phyloP scores from a whole-genome alignment of 2,797 vertebrate species.

The Clarias fuscus region DNA sequence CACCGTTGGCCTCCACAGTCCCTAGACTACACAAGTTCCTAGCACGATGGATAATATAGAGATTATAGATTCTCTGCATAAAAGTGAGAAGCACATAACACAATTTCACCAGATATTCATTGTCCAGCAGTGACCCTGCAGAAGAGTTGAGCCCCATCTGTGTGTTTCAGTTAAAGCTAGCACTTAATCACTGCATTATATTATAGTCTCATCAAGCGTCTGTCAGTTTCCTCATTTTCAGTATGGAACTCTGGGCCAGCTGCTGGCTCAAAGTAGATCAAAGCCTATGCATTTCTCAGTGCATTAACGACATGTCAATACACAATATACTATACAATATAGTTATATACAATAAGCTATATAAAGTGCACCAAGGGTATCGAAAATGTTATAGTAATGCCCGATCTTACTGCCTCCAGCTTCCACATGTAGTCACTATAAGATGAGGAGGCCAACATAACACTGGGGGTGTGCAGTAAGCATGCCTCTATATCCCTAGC shows the following conservation, averaged over 20 bases:
- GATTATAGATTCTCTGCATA: not conserved
- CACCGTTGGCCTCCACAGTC: no score
- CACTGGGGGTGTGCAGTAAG: not conserved
- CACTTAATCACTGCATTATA: not conserved
- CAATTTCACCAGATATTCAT: not conserved
- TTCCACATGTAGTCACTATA: not conserved
- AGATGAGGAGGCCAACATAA: not conserved
- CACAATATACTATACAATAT: not conserved
- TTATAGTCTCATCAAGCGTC: not conserved
- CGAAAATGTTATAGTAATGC: not conserved
- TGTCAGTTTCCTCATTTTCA: not conserved
- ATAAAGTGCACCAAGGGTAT: not conserved
- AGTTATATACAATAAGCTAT: not conserved
- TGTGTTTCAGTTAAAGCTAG: not conserved
- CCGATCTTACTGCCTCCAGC: not conserved
- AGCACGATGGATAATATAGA: not conserved
- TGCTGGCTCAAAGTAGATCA: not conserved
- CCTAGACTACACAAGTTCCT: no score
- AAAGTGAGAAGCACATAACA: not conserved
- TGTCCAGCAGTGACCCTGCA: not conserved
- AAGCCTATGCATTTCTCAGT: not conserved
- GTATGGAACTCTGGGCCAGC: not conserved
- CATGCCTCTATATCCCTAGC: not conserved
- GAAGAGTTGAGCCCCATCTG: not conserved
- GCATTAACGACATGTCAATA: not conserved